phyloP scores from a whole-genome alignment of 1,140 invertebrate species.

The Halesus radiatus region DNA sequence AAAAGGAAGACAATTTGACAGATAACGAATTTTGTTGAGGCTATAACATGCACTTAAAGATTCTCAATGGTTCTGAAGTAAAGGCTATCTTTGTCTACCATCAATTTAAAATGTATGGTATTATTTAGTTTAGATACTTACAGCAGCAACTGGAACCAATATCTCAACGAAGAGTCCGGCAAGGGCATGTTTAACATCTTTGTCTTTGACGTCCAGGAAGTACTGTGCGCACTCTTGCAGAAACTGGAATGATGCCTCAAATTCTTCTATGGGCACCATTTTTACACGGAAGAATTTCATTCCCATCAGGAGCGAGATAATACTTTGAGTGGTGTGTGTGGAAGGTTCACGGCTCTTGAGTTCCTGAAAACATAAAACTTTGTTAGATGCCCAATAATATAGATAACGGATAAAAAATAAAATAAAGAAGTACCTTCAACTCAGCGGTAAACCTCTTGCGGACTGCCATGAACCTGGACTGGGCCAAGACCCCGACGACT shows the following conservation, averaged over 20 bases:
- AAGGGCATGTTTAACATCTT: slow-evolving; percentile 98
- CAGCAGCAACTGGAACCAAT: slow-evolving; percentile 96
- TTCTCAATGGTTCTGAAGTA: too few relatives aligned
- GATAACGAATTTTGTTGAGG: too few relatives aligned
- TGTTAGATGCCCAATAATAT: not conserved
- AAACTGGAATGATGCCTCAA: slow-evolving; percentile 98
- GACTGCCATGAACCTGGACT: slow-evolving; percentile 94
- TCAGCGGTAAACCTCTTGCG: slow-evolving; percentile 94
- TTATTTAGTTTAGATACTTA: slow-evolving; percentile 69
- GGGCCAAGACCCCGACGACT: slow-evolving; percentile 97
- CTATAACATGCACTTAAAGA: too few relatives aligned
- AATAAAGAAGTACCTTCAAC: slow-evolving; percentile 77
- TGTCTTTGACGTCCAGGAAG: slow-evolving; percentile 98
- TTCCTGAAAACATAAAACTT: slow-evolving; percentile 59
- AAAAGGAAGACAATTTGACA: too few relatives aligned
- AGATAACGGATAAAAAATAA: not conserved
- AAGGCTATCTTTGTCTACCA: too few relatives aligned
- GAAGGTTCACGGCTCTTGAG: slow-evolving; percentile 87
- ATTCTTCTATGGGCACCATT: slow-evolving; percentile 99
- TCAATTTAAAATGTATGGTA: too few relatives aligned
- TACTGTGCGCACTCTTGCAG: slow-evolving; percentile 98
- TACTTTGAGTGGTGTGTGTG: slow-evolving; percentile 92
- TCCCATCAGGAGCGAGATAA: slow-evolving; percentile 98
- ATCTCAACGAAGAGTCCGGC: slow-evolving; percentile 99
- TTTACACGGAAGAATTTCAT: slow-evolving; percentile 97